Base-by-base conservation (phyloP, 1,140 invertebrate genomes). In the Parasteatoda tepidariorum region DNA sequence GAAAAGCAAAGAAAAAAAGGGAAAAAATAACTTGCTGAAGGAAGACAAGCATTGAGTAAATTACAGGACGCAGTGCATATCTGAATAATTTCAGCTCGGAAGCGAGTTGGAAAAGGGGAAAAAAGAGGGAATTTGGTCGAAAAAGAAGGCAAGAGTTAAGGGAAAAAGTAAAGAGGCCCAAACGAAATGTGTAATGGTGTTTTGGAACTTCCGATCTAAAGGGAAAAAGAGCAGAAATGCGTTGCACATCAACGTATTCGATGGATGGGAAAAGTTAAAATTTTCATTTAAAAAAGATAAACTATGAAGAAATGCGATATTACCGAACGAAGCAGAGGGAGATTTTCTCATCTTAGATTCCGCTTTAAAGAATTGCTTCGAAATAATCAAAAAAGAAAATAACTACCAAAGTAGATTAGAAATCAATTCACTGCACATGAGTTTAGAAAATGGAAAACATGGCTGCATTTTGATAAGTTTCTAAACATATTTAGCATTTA, bases 11-110 rank as follows among this genome's bases (percentile, higher is more conserved):
- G 1, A n/a, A 22, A 9, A 22, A 24, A n/a, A n/a, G 57, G 26
- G 57, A 1, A 15, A n/a, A 28, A 61, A 61, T 11, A 61, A 61
- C n/a, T n/a, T 61, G 57, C 2, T 24, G 26, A 41, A 28, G 18
- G 38, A 68, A 48, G 66, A 68, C 33, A 68, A 41, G 66, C 38
- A 68, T 48, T 68, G 38, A 68, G 66, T 68, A 68, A 68, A 68
- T 68, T 68, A 68, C 34, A 38, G 61, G 31, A 64, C 30, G 61
- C 61, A 30, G 61, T 64, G 61, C 61, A 64, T 64, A 64, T 64
- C 61, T 64, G 61, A 64, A 64, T 64, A 64, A 64, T 64, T 64
- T 64, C 61, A 15, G 26, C 61, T 26, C n/a, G n/a, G n/a, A 61
- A 61, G 26, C n/a, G 26, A 61, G 15, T 22, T 3, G 7, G 26